Evolutionary conservation across 2,888 invertebrate genomes (phyloP).

Genomic region (Acanthoscelides obtectus): DNA sequence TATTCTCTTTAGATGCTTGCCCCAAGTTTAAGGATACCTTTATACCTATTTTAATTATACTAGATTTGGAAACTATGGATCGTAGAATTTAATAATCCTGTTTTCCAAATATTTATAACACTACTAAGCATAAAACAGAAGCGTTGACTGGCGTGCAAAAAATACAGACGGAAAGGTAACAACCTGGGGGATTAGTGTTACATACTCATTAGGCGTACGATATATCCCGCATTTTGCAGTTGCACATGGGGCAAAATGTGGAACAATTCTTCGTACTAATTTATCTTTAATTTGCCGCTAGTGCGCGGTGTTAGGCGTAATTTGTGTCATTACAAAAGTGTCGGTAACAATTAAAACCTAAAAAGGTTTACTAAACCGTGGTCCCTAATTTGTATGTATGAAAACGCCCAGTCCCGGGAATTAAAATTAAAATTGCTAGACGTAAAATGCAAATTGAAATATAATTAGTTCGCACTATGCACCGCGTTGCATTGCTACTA

Average conservation of each 20-base stretch:
- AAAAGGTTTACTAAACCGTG: slow-evolving; percentile 21
- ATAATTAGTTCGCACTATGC: slow-evolving; percentile 21
- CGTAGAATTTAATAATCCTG: too few species aligned
- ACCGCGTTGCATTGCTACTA: background rate
- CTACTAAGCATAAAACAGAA: background rate
- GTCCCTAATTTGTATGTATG: slow-evolving; percentile 35
- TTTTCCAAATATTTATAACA: background rate
- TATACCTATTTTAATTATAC: too few species aligned
- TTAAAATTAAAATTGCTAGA: slow-evolving; percentile 29
- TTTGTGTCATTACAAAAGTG: slow-evolving; percentile 26
- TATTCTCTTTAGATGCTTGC: too few species aligned
- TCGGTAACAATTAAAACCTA: slow-evolving; percentile 27
- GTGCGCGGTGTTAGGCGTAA: slow-evolving; percentile 12
- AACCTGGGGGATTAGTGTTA: background rate
- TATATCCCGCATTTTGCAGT: background rate
- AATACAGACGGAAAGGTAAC: background rate
- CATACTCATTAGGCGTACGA: background rate
- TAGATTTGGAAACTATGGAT: too few species aligned
- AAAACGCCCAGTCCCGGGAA: slow-evolving; percentile 19
- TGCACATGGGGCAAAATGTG: background rate
- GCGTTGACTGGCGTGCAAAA: background rate
- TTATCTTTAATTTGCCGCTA: background rate
- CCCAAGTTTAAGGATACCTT: too few species aligned
- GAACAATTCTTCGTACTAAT: background rate
- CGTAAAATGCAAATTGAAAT: slow-evolving; percentile 30